A percentile compares a stretch with the other conserved stretches of the same genome.
Evolutionary conservation across 2,113 vertebrate species (phyloP).

Genomic region (Pristiophorus japonicus): DNA sequence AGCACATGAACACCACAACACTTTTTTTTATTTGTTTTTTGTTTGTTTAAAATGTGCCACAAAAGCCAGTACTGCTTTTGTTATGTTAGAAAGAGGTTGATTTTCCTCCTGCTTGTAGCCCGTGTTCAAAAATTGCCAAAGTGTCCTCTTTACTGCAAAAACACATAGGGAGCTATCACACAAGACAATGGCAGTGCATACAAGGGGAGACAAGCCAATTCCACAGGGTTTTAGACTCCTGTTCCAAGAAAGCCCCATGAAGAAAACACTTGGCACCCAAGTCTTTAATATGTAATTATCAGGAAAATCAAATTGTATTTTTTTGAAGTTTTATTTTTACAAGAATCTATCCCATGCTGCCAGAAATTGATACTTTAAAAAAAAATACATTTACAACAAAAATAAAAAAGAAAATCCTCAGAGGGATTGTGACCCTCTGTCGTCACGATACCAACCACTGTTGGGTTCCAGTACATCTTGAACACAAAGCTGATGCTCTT

Average conservation of each 20-base stretch:
- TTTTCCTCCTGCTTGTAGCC: constrained; percentile 21
- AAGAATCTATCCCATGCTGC: constrained; percentile 2
- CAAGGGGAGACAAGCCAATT: constrained; percentile 16
- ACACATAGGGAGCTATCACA: neutral
- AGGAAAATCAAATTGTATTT: constrained; percentile 20
- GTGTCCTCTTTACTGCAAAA: constrained; percentile 23
- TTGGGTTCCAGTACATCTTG: neutral
- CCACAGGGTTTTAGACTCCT: constrained; percentile 30
- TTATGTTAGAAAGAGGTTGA: constrained; percentile 40
- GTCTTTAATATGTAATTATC: neutral
- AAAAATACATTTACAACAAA: constrained; percentile 20
- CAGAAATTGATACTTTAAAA: neutral
- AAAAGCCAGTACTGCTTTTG: constrained; percentile 54
- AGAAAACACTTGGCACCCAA: neutral
- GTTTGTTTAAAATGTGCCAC: constrained; percentile 68
- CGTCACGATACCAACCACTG: neutral
- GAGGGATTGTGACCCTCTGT: neutral
- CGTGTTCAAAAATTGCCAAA: constrained; percentile 22
- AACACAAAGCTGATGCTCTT: neutral
- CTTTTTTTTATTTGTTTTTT: constrained; percentile 45
- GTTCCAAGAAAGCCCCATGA: constrained; percentile 27
- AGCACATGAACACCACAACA: constrained; percentile 77
- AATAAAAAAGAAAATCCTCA: neutral
- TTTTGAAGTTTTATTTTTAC: neutral
- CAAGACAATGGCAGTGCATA: constrained; percentile 27